phyloP scores from a whole-genome alignment of 2,888 invertebrate genomes.

The Sisyra terminalis region DNA sequence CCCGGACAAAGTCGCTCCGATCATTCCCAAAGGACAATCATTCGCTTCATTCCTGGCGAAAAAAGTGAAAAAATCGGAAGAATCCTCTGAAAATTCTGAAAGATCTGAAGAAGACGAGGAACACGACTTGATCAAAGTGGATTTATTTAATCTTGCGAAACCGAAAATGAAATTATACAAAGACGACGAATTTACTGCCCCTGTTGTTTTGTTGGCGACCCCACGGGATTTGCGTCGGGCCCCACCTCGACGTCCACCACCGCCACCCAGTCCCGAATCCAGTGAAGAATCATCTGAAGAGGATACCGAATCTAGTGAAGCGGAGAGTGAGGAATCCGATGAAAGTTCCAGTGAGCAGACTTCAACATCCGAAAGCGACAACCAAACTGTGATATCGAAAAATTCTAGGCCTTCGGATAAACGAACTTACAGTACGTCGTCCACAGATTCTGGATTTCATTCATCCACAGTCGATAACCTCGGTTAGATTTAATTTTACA shows the following conservation, averaged over 20 bases:
- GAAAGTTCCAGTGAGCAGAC: slow-evolving; percentile 18
- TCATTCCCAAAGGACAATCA: too few species aligned
- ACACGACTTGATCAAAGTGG: slow-evolving; percentile 2
- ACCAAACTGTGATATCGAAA: slow-evolving; percentile 24
- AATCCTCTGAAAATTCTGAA: too few species aligned
- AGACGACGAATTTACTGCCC: slow-evolving; percentile 8
- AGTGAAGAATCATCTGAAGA: slow-evolving; percentile 22
- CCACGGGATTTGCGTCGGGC: slow-evolving; percentile 6
- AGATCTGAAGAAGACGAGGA: too few species aligned
- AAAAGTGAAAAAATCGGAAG: too few species aligned
- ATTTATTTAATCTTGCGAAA: slow-evolving; percentile 9
- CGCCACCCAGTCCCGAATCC: slow-evolving; percentile 14
- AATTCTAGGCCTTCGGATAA: slow-evolving; percentile 31
- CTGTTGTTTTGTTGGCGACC: slow-evolving; percentile 7
- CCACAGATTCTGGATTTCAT: slow-evolving; percentile 74
- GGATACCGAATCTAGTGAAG: slow-evolving; percentile 16
- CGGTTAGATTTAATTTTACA: slow-evolving; percentile 30
- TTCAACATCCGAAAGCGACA: slow-evolving; percentile 23
- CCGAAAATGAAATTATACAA: slow-evolving; percentile 8
- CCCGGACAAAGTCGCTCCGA: too few species aligned
- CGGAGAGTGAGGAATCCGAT: slow-evolving; percentile 19
- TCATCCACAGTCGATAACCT: slow-evolving; percentile 40
- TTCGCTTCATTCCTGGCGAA: too few species aligned
- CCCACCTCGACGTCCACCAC: slow-evolving; percentile 2
- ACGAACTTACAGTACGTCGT: slow-evolving; percentile 49